These are phyloP conservation scores for Chaetops frenatus DNA, from an alignment of 2,113 vertebrate genomes.

Conservation along the genomic window DNA sequence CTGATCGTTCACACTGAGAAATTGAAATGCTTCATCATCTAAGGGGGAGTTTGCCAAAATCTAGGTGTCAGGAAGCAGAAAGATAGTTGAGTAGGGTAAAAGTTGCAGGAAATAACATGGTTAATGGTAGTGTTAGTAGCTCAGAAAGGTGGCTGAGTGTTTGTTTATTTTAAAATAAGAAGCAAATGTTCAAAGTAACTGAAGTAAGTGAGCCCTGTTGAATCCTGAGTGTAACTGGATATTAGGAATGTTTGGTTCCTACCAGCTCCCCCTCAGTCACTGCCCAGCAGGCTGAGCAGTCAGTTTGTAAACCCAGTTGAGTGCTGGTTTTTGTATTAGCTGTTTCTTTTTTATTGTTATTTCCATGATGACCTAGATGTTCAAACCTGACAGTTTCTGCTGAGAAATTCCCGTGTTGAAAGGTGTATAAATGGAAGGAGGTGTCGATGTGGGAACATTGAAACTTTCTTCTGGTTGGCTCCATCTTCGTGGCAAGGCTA, in stretches of 20 bases:
- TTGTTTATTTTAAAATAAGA: background rate
- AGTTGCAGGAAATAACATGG: background rate
- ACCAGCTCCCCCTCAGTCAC: background rate
- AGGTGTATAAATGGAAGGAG: background rate
- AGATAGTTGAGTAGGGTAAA: background rate
- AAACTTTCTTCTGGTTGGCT: background rate
- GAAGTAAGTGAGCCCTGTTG: background rate
- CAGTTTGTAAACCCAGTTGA: fast-evolving
- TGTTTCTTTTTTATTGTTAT: background rate
- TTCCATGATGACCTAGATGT: background rate
- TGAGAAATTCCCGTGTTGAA: fast-evolving
- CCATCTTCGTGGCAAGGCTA: background rate
- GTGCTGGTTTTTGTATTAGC: background rate
- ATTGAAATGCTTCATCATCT: background rate
- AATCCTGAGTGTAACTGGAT: no score
- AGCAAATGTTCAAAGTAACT: background rate
- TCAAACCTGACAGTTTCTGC: background rate
- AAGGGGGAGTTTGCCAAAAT: background rate
- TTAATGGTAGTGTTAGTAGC: background rate
- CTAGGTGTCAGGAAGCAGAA: background rate
- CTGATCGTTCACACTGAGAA: background rate
- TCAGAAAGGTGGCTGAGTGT: background rate
- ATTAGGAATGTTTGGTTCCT: background rate
- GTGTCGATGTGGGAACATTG: fast-evolving
- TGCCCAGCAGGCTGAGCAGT: background rate